Base-by-base conservation (phyloP, 2,888 invertebrate species). In the Chironomus tentans region DNA sequence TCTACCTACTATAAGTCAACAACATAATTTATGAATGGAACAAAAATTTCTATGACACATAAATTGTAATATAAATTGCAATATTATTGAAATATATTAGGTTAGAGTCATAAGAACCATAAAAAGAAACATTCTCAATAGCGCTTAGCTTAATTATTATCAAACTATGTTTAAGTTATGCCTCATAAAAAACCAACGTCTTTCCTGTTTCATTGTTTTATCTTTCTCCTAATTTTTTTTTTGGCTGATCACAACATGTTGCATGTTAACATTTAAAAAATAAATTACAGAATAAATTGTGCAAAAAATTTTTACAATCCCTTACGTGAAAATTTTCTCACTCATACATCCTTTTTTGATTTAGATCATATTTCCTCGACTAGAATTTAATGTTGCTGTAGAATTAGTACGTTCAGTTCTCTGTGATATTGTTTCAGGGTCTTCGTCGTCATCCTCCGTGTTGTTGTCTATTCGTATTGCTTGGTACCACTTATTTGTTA, bases 401-500 rank as follows among this genome's bases (percentile, higher is more conserved):
- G 76, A 76, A 47, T 50, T 76, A n/a, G 76, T 76, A 38, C 76
- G 68, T 56, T 76, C 76, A 13, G 76, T 76, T 38, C 56, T 68
- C 18, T 76, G 76, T 69, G 76, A 76, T 15, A 28, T 15, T n/a
- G 76, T 76, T 56, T 76, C 76, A 4, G 69, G 50, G 10, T 76
- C 74, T 10, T 68, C 69, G 15, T 69, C 56, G 5, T 76, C 69
- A 22, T 22, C 21, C 48, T 24, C 22, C 12, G 15, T 75, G 13
- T 47, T 22, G n/a, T 75, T 65, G 15, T 75, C 74, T 7, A 95
- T 92, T 77, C 95, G 88, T 79, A 97, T 96, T 0, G 97, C 97
- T 82, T 97, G 94, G 85, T 97, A 97, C 97, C 97, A 98, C 82
- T 97, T 94, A 82, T 97, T 95, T 0, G 97, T 97, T 78, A 98